Evolutionary conservation across 2,113 vertebrate genomes (phyloP).

Genomic region (Chloropsis hardwickii): DNA sequence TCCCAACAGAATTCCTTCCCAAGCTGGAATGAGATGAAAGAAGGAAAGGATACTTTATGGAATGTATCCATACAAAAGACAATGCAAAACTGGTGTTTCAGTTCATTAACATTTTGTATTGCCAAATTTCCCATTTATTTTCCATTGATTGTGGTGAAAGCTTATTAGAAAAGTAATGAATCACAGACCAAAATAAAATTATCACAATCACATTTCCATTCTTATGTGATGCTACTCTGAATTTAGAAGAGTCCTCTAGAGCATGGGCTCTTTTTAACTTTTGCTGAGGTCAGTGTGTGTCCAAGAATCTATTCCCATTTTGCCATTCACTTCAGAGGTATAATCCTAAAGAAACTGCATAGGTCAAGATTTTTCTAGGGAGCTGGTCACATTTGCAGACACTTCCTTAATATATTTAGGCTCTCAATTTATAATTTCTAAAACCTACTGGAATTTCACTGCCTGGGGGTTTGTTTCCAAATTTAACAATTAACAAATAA

Average conservation of each 20-base stretch:
- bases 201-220: not conserved
- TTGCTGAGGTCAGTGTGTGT: not conserved
- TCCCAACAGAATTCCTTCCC: not conserved
- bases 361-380: not conserved
- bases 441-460: not conserved
- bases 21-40: not conserved
- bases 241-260: not conserved
- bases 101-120: not conserved
- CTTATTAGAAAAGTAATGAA: not conserved
- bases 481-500: not conserved
- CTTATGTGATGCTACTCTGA: not conserved
- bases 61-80: not conserved
- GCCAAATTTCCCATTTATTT: not conserved
- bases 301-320: not conserved
- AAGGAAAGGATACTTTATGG: not conserved
- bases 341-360: not conserved
- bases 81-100: not conserved
- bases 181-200: not conserved
- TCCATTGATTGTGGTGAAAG: not conserved
- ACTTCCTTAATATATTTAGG: not conserved
- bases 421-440: not conserved
- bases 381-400: not conserved
- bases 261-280: not conserved
- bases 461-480: not conserved
- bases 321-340: not conserved